Evolutionary conservation across 2,113 vertebrate species (phyloP).

Genomic region (Ochotona princeps): DNA sequence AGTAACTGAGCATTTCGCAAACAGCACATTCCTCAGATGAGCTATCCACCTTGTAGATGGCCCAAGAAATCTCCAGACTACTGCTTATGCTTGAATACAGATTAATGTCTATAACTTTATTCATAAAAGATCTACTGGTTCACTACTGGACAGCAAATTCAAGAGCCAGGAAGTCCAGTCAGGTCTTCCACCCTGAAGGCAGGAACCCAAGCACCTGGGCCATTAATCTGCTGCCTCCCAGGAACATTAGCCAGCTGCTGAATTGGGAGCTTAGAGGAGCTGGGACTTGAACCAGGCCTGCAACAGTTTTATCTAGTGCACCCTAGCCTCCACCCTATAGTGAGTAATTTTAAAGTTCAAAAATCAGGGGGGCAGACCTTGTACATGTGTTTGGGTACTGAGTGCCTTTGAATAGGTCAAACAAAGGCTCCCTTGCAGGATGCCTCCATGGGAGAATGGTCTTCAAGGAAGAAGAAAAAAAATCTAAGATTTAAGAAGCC

Average conservation of each 20-base stretch:
- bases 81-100: not conserved
- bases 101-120: not conserved
- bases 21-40: constrained; percentile 1
- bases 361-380: not conserved
- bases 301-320: too few relatives aligned
- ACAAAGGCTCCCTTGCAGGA: not conserved
- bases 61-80: not conserved
- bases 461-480: not conserved
- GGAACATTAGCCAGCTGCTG: too few relatives aligned
- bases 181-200: too few relatives aligned
- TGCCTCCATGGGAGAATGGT: not conserved
- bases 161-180: too few relatives aligned
- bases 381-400: not conserved
- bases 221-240: too few relatives aligned
- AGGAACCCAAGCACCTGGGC: too few relatives aligned
- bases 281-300: too few relatives aligned
- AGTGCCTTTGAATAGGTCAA: not conserved
- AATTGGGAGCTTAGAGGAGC: too few relatives aligned
- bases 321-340: too few relatives aligned
- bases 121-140: too few relatives aligned
- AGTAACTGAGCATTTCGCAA: constrained; percentile 34
- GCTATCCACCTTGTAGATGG: constrained; percentile 7
- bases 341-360: constrained; percentile 33
- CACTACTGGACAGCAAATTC: too few relatives aligned
- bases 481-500: not conserved